These are phyloP conservation scores for Turdus rufiventris DNA, from an alignment of 2,113 vertebrate species.

Conservation along the genomic window DNA sequence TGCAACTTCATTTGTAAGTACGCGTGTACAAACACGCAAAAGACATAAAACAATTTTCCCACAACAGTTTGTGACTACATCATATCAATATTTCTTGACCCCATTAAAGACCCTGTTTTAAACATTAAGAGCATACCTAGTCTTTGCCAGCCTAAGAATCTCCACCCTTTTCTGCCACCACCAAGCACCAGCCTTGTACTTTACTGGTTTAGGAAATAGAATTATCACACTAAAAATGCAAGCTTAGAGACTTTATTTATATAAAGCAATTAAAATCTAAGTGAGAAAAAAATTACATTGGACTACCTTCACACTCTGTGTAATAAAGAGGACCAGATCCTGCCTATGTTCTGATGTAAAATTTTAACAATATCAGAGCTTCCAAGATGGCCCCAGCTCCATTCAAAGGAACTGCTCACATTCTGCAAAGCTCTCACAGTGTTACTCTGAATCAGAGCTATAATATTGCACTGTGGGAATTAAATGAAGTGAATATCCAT, in stretches of 20 bases:
- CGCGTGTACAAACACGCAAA: fast-evolving
- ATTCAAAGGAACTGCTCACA: neutral
- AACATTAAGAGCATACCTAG: neutral
- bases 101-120: neutral
- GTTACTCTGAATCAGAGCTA: neutral
- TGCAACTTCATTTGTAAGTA: neutral
- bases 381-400: neutral
- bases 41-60: neutral
- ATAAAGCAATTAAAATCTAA: neutral
- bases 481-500: neutral
- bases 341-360: neutral
- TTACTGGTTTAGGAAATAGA: neutral
- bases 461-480: neutral
- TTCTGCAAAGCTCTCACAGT: neutral
- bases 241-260: neutral
- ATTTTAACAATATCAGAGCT: neutral
- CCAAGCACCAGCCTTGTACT: neutral
- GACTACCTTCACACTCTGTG: neutral
- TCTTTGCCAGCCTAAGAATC: neutral
- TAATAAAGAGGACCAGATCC: neutral
- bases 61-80: neutral
- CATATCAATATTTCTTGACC: neutral
- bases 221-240: neutral
- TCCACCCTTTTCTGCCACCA: neutral
- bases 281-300: neutral